Base-by-base conservation (phyloP, 2,888 invertebrate species). In the Craniophora ligustri region DNA sequence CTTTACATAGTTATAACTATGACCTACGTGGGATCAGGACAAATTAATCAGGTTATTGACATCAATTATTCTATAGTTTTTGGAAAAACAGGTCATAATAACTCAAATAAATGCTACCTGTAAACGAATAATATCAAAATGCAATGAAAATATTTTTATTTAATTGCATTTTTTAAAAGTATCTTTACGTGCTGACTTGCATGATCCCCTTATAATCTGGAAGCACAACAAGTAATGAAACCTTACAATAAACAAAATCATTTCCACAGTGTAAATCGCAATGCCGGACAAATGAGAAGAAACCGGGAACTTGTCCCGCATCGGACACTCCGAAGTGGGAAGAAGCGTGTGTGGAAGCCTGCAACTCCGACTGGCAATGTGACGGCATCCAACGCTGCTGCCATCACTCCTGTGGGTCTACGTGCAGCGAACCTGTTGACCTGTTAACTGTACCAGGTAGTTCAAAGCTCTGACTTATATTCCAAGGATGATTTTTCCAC, bases 361-460 rank as follows among this genome's bases (percentile, higher is more conserved):
- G 96, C 76, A 85, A 88, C 57, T 81, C 88, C n/a, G 97, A 97
- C 76, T 94, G 94, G 0, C 95, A 96, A 71, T 97, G 97, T 79
- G 94, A 95, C 7, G 96, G 95, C 60, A 94, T 95, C 1, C 94
- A 95, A 55, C 95, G 96, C 65, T 97, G 97, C 81, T 97, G 97
- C 74, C 92, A 91, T 28, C 95, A 95, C 60, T 88, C 92, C 16
- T 97, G 97, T 72, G 96, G 96, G 0, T 91, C 95, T 14, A 94
- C 95, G 15, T 97, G 97, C 81, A 95, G 95, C 77, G 93, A 95
- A 21, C 95, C 96, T 0, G 74, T 92, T 5, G 95, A 95, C 50
- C 85, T 96, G 53, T 79, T 95, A 67, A 89, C 92, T 68, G 76
- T 94, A 81, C 79, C 94, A 88, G 95, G 95, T 96, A 78, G 88